phyloP scores from a whole-genome alignment of 2,888 invertebrate species.

The Bombylius major region DNA sequence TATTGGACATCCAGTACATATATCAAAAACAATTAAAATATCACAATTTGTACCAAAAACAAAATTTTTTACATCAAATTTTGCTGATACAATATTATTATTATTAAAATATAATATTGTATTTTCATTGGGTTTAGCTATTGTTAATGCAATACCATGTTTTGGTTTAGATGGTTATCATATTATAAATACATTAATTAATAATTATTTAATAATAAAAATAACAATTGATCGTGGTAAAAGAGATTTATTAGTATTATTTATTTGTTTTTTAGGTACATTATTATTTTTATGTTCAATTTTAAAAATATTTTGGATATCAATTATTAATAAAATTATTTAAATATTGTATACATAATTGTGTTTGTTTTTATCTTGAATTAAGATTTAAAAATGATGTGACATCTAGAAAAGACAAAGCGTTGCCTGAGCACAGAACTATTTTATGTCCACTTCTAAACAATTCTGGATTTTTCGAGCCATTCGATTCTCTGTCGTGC shows the following conservation, averaged over 20 bases:
- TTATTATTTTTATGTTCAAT: slow-evolving; percentile 51
- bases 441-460: too few relatives aligned
- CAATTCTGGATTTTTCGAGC: too few relatives aligned
- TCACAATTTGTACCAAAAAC: slow-evolving; percentile 68
- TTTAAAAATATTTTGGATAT: slow-evolving; percentile 41
- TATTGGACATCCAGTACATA: slow-evolving; percentile 64
- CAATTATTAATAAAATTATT: slow-evolving; percentile 19
- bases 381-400: too few relatives aligned
- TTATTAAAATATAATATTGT: slow-evolving; percentile 70
- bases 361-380: neutral
- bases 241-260: slow-evolving; percentile 51
- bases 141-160: slow-evolving; percentile 86
- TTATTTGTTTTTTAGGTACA: slow-evolving; percentile 62
- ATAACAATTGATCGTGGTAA: slow-evolving; percentile 41
- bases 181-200: slow-evolving; percentile 59
- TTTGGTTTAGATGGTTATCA: slow-evolving; percentile 88
- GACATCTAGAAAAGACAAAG: too few relatives aligned
- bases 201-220: slow-evolving; percentile 41
- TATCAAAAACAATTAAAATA: slow-evolving; percentile 56
- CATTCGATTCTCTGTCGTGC: too few relatives aligned
- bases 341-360: neutral
- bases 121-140: slow-evolving; percentile 79
- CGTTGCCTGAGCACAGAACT: too few relatives aligned
- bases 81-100: slow-evolving; percentile 58
- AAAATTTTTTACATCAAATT: slow-evolving; percentile 44